Evolutionary conservation across 2,797 vertebrate genomes (phyloP), one percentile per base, ranked within the genome.

Genomic region (Remorina albescens): DNA sequence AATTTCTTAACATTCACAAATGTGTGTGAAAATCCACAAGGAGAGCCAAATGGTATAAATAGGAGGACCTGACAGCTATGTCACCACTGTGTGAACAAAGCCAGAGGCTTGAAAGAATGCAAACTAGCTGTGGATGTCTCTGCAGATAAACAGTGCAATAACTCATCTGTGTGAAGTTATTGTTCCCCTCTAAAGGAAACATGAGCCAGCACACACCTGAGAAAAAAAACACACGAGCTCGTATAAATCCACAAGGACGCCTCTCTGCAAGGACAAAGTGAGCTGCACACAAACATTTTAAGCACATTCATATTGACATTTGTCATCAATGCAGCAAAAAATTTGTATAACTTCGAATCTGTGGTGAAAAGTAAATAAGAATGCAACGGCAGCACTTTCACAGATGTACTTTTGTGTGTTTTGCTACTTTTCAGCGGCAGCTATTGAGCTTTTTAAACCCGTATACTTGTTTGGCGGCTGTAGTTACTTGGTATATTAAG

Each of bases 131-230:
- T 44, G 71, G 58, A 81, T 49, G 82, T 80, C 80, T 70, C 59
- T 54, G 75, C 71, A 74, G 74, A 86, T 81, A 82, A 87, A 80
- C 47, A 1, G 62, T 49, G 61, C 84, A 83, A 76, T 76, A 85
- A 81, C 70, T 87, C 84, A 75, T 74, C 66, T 67, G 76, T 76
- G 50, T 39, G 6, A 70, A 72, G 58, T 67, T 23, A 46, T 51
- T 59, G 74, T 79, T 53, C 32, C 28, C 41, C 47, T 74, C 39
- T 18, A 34, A 74, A 67, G 42, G 51, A 67, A 82, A 61, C 56
- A 59, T 30, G 67, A 83, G 36, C 37, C 53, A 34, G 51, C 49
- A 80, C 82, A 78, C 51, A 76, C 62, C 49, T 42, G 58, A 28
- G 28, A 61, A 67, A 37, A 37, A 34, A 37, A 37, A 34, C 10